Percentiles rank a stretch among this genome's conserved stretches.
Evolutionary conservation across 1,140 invertebrate species (phyloP).

Genomic region (Drosophila prosaltans): DNA sequence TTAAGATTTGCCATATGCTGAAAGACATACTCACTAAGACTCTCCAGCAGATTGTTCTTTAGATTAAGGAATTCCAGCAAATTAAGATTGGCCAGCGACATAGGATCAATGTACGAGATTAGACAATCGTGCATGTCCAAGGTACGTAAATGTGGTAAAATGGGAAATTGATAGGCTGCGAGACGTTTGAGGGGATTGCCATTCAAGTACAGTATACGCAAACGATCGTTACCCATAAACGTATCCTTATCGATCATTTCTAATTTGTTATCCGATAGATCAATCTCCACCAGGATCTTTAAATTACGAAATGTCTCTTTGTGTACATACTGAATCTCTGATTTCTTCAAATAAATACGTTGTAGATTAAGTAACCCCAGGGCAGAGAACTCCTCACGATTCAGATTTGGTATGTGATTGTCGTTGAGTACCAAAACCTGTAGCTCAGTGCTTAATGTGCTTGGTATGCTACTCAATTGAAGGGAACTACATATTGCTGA

Average conservation of each 20-base stretch:
- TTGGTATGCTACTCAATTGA: conserved; percentile 89
- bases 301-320: conserved; percentile 93
- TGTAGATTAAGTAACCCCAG: conserved; percentile 93
- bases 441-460: conserved; percentile 90
- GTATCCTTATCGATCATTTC: conserved; percentile 87
- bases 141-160: conserved; percentile 88
- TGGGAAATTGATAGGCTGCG: conserved; percentile 87
- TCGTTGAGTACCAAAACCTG: conserved; percentile 93
- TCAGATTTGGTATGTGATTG: conserved; percentile 90
- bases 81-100: conserved; percentile 88
- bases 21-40: conserved; percentile 87
- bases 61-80: conserved; percentile 89
- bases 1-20: conserved; percentile 88
- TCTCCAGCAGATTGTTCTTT: conserved; percentile 87
- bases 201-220: conserved; percentile 88
- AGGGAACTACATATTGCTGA: conserved; percentile 91
- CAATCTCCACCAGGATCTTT: conserved; percentile 93
- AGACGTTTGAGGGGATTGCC: conserved; percentile 88
- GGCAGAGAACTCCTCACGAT: conserved; percentile 91
- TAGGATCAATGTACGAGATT: conserved; percentile 88
- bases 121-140: conserved; percentile 91
- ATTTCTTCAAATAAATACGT: conserved; percentile 90
- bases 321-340: conserved; percentile 90
- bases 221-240: conserved; percentile 89
- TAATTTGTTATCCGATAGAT: conserved; percentile 90